Evolutionary conservation across 2,888 invertebrate genomes (phyloP).

Genomic region (Gnatocerus cornutus): DNA sequence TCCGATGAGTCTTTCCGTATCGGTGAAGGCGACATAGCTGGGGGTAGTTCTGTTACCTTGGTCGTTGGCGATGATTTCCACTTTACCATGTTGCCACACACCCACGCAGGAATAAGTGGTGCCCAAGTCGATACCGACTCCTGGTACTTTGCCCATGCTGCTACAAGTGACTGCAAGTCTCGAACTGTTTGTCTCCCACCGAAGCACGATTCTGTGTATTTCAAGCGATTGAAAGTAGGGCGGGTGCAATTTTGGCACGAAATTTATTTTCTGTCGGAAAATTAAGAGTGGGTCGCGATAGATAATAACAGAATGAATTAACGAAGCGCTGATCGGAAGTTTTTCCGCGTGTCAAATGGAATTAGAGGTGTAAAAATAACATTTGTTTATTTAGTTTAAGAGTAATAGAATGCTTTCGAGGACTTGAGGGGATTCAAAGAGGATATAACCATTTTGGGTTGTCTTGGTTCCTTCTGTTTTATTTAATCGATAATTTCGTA

Average conservation of each 20-base stretch:
- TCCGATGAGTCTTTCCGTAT: slow-evolving; percentile 87
- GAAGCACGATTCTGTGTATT: slow-evolving; percentile 35
- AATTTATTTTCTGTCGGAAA: slow-evolving; percentile 32
- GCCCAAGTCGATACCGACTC: slow-evolving; percentile 78
- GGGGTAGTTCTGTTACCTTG: slow-evolving; percentile 92
- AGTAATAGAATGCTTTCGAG: too few species aligned
- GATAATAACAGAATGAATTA: slow-evolving; percentile 10
- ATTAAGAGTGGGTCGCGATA: slow-evolving; percentile 4
- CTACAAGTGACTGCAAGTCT: slow-evolving; percentile 4
- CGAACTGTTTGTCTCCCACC: slow-evolving; percentile 29
- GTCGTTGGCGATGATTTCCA: slow-evolving; percentile 91
- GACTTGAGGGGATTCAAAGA: too few species aligned
- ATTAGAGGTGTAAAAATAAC: slow-evolving; percentile 3
- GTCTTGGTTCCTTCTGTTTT: background rate
- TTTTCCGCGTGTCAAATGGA: background rate
- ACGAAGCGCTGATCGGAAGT: background rate
- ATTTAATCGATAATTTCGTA: slow-evolving; percentile 15
- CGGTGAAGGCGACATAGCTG: slow-evolving; percentile 90
- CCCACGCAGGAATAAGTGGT: slow-evolving; percentile 91
- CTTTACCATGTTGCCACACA: slow-evolving; percentile 87
- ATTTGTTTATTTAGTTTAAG: background rate
- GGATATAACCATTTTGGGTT: too few species aligned
- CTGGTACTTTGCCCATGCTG: slow-evolving; percentile 58
- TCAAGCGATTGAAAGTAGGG: slow-evolving; percentile 39
- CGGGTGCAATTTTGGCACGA: slow-evolving; percentile 33